Evolutionary conservation across 2,888 invertebrate species (phyloP).

Genomic region (Microdon myrmicae): DNA sequence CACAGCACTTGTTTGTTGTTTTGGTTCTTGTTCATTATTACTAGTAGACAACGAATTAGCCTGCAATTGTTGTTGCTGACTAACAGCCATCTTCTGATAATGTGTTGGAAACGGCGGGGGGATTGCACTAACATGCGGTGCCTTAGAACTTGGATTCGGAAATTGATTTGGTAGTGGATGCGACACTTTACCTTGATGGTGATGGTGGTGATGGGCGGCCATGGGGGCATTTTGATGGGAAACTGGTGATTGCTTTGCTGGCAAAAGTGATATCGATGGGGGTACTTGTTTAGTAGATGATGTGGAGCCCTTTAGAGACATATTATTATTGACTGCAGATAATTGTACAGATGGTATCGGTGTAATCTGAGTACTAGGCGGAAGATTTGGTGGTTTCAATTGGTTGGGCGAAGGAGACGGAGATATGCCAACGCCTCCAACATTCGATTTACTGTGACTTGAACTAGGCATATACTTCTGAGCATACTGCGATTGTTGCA

Average conservation of each 20-base stretch:
- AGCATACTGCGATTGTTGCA: slow-evolving; percentile 50
- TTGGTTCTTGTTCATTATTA: slow-evolving; percentile 30
- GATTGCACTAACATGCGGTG: slow-evolving; percentile 52
- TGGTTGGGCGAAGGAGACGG: slow-evolving; percentile 55
- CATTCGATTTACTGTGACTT: slow-evolving; percentile 42
- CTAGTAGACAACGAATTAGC: slow-evolving; percentile 7
- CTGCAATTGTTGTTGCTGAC: slow-evolving; percentile 17
- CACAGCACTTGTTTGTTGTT: slow-evolving; percentile 54
- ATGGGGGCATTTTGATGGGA: slow-evolving; percentile 51
- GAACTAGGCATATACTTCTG: slow-evolving; percentile 56
- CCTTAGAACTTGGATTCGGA: slow-evolving; percentile 53
- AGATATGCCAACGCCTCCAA: slow-evolving; percentile 40
- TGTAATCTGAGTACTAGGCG: slow-evolving; percentile 58
- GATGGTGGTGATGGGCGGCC: slow-evolving; percentile 52
- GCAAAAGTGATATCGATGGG: slow-evolving; percentile 56
- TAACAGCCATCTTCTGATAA: slow-evolving; percentile 53
- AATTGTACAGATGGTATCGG: slow-evolving; percentile 53
- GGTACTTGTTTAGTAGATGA: slow-evolving; percentile 43
- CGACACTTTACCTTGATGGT: slow-evolving; percentile 49
- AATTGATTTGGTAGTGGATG: slow-evolving; percentile 52
- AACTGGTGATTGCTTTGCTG: slow-evolving; percentile 53
- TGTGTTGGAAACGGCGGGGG: slow-evolving; percentile 55
- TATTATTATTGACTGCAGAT: slow-evolving; percentile 25
- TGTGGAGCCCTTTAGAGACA: slow-evolving; percentile 23
- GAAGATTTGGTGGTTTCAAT: slow-evolving; percentile 57